Conservation (phyloP, 2,113 vertebrate species). For the Thymallus thymallus region DNA sequence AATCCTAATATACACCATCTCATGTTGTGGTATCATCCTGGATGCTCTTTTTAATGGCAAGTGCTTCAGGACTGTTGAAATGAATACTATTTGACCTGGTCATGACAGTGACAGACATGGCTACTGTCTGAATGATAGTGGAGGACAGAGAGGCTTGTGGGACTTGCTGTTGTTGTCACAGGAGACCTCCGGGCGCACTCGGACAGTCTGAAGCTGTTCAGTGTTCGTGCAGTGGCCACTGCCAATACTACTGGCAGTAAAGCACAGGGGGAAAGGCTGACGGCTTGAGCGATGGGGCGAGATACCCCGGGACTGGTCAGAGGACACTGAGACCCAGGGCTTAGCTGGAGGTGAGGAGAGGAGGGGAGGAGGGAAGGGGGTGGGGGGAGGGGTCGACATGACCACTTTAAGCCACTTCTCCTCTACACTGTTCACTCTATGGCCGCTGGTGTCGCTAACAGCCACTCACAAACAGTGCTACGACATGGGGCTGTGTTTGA, state of each 20-base stretch:
- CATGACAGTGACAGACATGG: conserved; percentile 25
- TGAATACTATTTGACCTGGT: neutral
- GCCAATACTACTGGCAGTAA: conserved; percentile 56
- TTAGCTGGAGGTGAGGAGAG: conserved; percentile 29
- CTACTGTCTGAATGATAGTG: conserved; percentile 44
- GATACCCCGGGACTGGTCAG: conserved; percentile 24
- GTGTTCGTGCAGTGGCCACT: conserved; percentile 32
- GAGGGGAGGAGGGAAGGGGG: conserved; percentile 21
- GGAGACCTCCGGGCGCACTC: conserved; percentile 41
- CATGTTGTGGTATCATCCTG: neutral
- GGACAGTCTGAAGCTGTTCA: conserved; percentile 37
- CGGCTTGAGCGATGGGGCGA: conserved; percentile 48
- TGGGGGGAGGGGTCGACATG: conserved; percentile 23
- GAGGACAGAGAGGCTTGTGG: conserved; percentile 42
- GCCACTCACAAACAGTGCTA: conserved; percentile 51
- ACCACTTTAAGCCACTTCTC: conserved; percentile 17
- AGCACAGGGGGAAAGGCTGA: conserved; percentile 42
- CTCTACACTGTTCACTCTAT: neutral
- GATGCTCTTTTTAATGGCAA: neutral
- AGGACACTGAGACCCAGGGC: conserved; percentile 30
- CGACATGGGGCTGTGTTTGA: conserved; percentile 39
- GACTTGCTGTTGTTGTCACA: conserved; percentile 38
- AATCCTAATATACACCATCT: neutral
- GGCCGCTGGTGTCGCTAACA: conserved; percentile 48
- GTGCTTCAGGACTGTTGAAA: neutral